phyloP scores from a whole-genome alignment of 1,140 invertebrate species.

The Globodera ellingtonae region DNA sequence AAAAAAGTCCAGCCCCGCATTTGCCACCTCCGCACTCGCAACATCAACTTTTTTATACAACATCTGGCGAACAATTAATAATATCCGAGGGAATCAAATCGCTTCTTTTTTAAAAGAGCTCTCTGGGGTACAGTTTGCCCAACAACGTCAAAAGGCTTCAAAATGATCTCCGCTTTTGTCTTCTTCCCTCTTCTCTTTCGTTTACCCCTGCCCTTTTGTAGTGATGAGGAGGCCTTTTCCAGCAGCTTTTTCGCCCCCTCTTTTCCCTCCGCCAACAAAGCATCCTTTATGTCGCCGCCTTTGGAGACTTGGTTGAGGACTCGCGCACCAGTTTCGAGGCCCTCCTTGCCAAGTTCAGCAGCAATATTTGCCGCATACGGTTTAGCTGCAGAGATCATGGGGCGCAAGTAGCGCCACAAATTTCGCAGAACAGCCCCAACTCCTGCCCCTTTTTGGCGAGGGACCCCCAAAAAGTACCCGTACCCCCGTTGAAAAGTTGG shows the following conservation, averaged over 20 bases:
- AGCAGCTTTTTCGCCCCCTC: background rate
- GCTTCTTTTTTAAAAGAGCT: too few species aligned
- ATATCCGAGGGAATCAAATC: background rate
- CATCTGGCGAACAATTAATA: background rate
- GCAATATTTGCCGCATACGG: too few species aligned
- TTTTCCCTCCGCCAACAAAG: background rate
- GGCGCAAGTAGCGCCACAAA: slow-evolving; percentile 9
- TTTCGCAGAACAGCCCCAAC: slow-evolving; percentile 2
- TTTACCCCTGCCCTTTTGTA: background rate
- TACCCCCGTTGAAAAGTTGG: slow-evolving; percentile 20
- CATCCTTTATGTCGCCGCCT: background rate
- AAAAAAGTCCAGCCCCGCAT: too few species aligned
- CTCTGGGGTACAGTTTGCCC: background rate
- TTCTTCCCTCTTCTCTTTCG: background rate
- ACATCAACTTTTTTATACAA: slow-evolving; percentile 12
- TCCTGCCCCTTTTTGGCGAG: background rate
- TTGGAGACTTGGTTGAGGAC: too few species aligned
- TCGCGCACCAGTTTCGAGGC: too few species aligned
- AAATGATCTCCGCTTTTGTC: background rate
- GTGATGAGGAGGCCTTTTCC: background rate
- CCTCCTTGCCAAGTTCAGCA: background rate
- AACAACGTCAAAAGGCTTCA: background rate
- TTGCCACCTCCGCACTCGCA: background rate
- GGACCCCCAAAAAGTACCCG: background rate
- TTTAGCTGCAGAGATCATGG: background rate